phyloP scores from a whole-genome alignment of 2,113 vertebrate species.

The Ptilonorhynchus violaceus region DNA sequence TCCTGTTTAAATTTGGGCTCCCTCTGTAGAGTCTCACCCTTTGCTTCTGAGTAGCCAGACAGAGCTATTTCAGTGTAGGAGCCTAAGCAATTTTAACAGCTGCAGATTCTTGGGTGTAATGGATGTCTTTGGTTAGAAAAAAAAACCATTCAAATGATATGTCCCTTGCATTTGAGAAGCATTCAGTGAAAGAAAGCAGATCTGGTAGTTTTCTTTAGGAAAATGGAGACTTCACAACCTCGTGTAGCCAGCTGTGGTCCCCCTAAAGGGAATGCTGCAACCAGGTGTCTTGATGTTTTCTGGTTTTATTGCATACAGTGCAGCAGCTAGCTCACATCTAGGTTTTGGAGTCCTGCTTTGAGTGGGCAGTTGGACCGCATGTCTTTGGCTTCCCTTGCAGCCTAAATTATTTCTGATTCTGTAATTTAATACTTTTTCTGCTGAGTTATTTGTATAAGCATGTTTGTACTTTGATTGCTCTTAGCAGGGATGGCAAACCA shows the following conservation, averaged over 20 bases:
- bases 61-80: constrained; percentile 37
- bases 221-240: not conserved
- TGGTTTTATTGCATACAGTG: not conserved
- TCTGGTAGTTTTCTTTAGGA: not conserved
- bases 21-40: not conserved
- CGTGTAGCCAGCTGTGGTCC: not conserved
- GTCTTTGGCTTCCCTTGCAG: not conserved
- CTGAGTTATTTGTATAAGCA: not conserved
- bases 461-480: not conserved
- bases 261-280: not conserved
- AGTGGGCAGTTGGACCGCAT: not conserved
- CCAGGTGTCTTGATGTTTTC: rapidly evolving
- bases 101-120: constrained; percentile 28
- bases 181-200: not conserved
- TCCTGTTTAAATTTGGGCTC: not conserved
- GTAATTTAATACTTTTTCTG: not conserved
- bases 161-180: not conserved
- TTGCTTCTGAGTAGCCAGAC: not conserved
- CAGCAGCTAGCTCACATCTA: not conserved
- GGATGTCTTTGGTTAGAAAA: constrained; percentile 7
- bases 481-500: not conserved
- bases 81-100: constrained; percentile 14
- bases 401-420: not conserved
- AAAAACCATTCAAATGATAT: not conserved
- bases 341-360: not conserved